Evolutionary conservation across 2,888 invertebrate species (phyloP).

Genomic region (Ectemnius lituratus): DNA sequence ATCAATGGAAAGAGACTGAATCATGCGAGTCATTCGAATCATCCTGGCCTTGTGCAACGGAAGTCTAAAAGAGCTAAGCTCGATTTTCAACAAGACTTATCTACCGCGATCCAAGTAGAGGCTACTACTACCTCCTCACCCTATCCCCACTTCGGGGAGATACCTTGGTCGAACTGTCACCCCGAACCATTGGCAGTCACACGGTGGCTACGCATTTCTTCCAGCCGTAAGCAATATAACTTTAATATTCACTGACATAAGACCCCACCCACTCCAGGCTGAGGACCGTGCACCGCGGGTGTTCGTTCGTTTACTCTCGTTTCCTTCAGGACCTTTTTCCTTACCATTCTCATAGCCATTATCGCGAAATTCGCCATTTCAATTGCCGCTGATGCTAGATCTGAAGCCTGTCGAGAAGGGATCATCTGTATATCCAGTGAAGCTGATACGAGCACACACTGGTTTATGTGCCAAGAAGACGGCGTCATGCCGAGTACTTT

Average conservation of each 20-base stretch:
- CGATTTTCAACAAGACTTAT: conserved; percentile 67
- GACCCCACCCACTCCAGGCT: conserved; percentile 77
- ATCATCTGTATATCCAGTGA: conserved; percentile 42
- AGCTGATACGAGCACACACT: conserved; percentile 37
- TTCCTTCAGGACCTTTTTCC: conserved; percentile 38
- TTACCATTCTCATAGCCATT: conserved; percentile 32
- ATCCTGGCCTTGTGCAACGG: conserved; percentile 36
- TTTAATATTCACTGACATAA: conserved; percentile 78
- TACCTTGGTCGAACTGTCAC: conserved; percentile 76
- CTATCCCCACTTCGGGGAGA: conserved; percentile 73
- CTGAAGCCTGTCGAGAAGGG: conserved; percentile 71
- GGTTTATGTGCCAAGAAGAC: conserved; percentile 17
- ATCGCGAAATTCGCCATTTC: conserved; percentile 27
- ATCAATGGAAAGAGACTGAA: conserved; percentile 72
- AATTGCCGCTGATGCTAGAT: conserved; percentile 42
- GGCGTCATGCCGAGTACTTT: conserved; percentile 12
- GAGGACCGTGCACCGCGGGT: conserved; percentile 61
- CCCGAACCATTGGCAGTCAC: conserved; percentile 77
- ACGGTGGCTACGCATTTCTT: conserved; percentile 75
- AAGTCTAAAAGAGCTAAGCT: conserved; percentile 67
- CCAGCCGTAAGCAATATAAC: conserved; percentile 77
- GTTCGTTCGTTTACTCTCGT: conserved; percentile 52
- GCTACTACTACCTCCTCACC: conserved; percentile 73
- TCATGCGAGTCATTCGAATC: conserved; percentile 61
- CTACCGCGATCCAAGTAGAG: conserved; percentile 73